phyloP scores from a whole-genome alignment of 1,140 invertebrate species.

The Pseudomyrmex sp. region DNA sequence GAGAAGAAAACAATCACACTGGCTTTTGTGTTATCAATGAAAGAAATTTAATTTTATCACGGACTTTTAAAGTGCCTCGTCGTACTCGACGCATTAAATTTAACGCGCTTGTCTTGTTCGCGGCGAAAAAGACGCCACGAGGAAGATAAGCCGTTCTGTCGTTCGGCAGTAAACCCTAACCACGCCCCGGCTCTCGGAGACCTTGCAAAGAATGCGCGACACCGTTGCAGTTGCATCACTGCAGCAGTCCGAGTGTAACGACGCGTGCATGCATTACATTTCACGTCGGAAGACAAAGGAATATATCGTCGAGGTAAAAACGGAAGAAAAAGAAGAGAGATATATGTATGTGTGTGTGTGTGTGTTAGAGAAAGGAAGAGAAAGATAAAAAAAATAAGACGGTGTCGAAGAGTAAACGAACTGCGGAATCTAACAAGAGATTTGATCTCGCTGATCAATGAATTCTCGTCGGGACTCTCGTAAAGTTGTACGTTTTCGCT shows the following conservation, averaged over 20 bases:
- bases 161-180: conserved; percentile 22
- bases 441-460: no score
- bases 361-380: no score
- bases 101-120: background rate
- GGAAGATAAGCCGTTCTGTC: conserved; percentile 27
- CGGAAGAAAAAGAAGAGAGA: background rate
- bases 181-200: conserved; percentile 36
- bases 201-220: conserved; percentile 54
- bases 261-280: conserved; percentile 1
- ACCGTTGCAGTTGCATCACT: conserved; percentile 37
- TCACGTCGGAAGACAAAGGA: conserved; percentile 38
- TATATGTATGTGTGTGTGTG: no score
- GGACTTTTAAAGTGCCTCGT: conserved; percentile 34
- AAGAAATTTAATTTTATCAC: background rate
- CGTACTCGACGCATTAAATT: background rate
- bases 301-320: background rate
- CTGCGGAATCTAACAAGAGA: no score
- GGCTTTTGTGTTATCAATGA: background rate
- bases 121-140: conserved; percentile 32
- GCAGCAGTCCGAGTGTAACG: background rate
- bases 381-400: no score
- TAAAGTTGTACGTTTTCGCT: no score
- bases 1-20: no score
- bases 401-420: no score
- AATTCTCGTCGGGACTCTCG: no score